Conservation (phyloP, 2,888 invertebrate species). For the Orchesellides sinensis region DNA sequence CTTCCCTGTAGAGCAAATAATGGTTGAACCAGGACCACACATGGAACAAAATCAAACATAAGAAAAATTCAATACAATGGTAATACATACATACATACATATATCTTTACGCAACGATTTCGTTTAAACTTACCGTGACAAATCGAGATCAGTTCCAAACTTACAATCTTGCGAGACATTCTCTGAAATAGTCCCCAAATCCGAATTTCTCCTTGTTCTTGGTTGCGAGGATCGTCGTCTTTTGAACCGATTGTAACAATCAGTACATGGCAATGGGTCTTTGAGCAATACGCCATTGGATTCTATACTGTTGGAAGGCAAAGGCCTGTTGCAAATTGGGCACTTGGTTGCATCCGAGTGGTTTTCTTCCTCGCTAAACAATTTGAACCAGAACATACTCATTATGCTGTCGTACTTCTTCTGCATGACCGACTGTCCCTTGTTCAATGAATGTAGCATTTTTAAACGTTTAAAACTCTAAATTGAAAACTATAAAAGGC, state of each 20-base stretch:
- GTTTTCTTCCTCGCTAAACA: conserved; percentile 66
- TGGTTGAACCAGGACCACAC: background rate
- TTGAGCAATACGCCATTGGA: conserved; percentile 52
- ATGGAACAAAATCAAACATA: too few relatives aligned
- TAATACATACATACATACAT: too few relatives aligned
- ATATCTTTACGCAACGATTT: too few relatives aligned
- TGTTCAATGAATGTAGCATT: conserved; percentile 51
- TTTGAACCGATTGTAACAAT: conserved; percentile 67
- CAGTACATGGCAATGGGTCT: conserved; percentile 67
- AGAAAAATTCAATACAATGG: background rate
- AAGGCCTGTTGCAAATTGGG: conserved; percentile 63
- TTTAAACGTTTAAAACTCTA: background rate
- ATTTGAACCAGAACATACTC: conserved; percentile 63
- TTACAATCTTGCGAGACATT: conserved; percentile 65
- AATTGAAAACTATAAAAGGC: background rate
- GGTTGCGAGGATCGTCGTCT: conserved; percentile 56
- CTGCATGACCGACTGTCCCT: conserved; percentile 36
- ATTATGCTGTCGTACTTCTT: conserved; percentile 50
- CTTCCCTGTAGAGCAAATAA: conserved; percentile 51
- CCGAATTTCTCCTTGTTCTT: conserved; percentile 64
- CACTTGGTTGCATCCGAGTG: conserved; percentile 53
- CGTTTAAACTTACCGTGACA: conserved; percentile 62
- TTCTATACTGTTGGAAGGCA: conserved; percentile 45
- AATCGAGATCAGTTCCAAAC: conserved; percentile 69
- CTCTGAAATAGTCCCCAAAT: conserved; percentile 69